These are phyloP conservation scores for Allobates femoralis DNA, from an alignment of 2,797 vertebrate genomes.

Conservation along the genomic window DNA sequence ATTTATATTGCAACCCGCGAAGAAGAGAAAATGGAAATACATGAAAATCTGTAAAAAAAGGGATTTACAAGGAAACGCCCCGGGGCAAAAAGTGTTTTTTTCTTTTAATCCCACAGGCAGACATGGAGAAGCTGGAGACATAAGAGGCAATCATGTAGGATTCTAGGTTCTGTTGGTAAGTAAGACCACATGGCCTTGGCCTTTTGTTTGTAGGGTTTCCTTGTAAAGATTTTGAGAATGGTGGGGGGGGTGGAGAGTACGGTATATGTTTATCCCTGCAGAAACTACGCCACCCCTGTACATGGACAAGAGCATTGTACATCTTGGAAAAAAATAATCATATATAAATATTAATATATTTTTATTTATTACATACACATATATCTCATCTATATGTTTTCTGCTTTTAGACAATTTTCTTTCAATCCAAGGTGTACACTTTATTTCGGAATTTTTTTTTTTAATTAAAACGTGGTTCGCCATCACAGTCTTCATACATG, in stretches of 20 bases:
- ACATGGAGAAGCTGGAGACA: not conserved
- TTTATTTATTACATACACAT: too few relatives aligned
- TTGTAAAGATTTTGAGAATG: not conserved
- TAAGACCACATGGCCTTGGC: conserved; percentile 39
- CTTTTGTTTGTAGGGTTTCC: not conserved
- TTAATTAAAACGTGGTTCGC: too few relatives aligned
- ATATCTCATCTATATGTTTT: too few relatives aligned
- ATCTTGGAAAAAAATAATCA: too few relatives aligned
- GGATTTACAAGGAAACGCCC: conserved; percentile 8
- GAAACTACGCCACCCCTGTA: not conserved
- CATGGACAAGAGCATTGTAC: too few relatives aligned
- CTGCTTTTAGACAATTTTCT: too few relatives aligned
- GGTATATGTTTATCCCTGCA: not conserved
- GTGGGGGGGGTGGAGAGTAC: too few relatives aligned
- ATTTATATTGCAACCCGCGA: conserved; percentile 1
- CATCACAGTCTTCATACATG: too few relatives aligned
- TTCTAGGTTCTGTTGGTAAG: not conserved
- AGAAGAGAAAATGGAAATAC: not conserved
- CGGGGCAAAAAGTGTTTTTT: conserved; percentile 8
- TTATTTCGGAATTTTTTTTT: too few relatives aligned
- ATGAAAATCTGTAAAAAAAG: conserved; percentile 5
- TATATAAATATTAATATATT: too few relatives aligned
- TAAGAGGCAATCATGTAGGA: not conserved
- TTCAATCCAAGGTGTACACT: too few relatives aligned
- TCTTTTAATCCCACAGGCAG: not conserved